phyloP scores from a whole-genome alignment of 2,113 vertebrate species.

The Anolis sagrei region DNA sequence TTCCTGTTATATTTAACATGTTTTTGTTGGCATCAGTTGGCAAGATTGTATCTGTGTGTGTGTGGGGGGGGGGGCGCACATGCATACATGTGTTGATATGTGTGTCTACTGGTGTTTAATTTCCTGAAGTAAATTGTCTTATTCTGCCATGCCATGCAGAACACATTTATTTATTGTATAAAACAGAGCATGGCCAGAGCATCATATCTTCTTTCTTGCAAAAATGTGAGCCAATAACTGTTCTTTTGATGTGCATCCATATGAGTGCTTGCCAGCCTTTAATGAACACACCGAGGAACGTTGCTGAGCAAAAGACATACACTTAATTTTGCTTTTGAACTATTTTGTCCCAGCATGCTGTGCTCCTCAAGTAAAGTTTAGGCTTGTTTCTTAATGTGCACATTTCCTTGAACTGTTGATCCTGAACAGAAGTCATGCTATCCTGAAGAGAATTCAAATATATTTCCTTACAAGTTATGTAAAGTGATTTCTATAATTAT shows the following conservation, averaged over 20 bases:
- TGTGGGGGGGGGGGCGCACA: background rate
- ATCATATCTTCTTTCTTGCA: background rate
- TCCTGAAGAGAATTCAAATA: background rate
- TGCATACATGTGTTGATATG: too few species aligned
- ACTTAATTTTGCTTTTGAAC: background rate
- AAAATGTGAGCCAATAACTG: background rate
- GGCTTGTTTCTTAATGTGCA: background rate
- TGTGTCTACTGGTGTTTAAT: background rate
- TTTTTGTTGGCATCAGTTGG: background rate
- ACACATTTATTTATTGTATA: background rate
- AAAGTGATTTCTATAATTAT: background rate
- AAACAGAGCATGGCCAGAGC: background rate
- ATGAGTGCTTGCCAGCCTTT: background rate
- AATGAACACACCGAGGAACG: background rate
- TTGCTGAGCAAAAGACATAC: background rate
- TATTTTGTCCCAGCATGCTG: background rate
- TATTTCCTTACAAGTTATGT: background rate
- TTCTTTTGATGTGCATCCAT: constrained; percentile 16
- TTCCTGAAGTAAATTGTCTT: background rate
- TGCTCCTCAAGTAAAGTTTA: background rate
- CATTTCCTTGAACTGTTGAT: background rate
- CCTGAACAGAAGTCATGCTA: background rate
- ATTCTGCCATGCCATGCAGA: background rate
- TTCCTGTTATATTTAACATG: background rate
- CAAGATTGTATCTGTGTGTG: background rate